phyloP scores from a whole-genome alignment of 2,797 vertebrate species.

The Simalia tracyae region DNA sequence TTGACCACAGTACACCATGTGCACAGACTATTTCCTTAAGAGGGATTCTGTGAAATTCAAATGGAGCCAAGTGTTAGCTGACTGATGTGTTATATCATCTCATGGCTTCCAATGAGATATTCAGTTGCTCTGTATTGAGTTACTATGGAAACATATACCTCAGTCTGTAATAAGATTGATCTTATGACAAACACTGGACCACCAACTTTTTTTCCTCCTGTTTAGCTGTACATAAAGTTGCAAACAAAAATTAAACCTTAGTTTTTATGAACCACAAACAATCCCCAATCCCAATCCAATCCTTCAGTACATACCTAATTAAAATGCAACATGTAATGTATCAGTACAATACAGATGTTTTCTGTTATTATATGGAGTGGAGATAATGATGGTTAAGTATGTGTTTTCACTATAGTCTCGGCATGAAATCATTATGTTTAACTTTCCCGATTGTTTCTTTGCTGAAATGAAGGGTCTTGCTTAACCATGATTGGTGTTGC shows the following conservation, averaged over 20 bases:
- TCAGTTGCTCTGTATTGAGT: background rate
- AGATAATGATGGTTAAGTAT: slow-evolving; percentile 70
- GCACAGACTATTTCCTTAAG: background rate
- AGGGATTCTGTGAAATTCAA: background rate
- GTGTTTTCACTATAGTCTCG: slow-evolving; percentile 67
- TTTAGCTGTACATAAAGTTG: slow-evolving; percentile 57
- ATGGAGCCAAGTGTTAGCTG: background rate
- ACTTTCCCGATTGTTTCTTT: slow-evolving; percentile 62
- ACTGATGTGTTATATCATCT: background rate
- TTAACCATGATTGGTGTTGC: slow-evolving; percentile 29
- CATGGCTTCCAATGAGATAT: slow-evolving; percentile 50
- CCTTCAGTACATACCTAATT: slow-evolving; percentile 73
- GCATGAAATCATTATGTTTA: slow-evolving; percentile 70
- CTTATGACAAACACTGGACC: slow-evolving; percentile 63
- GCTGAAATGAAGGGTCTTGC: slow-evolving; percentile 50
- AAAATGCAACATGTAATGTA: slow-evolving; percentile 65
- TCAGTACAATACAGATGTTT: slow-evolving; percentile 70
- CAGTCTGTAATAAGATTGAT: slow-evolving; percentile 61
- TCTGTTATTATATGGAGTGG: slow-evolving; percentile 70
- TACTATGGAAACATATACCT: slow-evolving; percentile 42
- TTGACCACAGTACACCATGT: background rate
- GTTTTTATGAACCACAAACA: slow-evolving; percentile 71
- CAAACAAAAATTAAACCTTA: slow-evolving; percentile 51
- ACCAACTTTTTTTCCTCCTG: slow-evolving; percentile 63
- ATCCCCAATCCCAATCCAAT: slow-evolving; percentile 58